Percentiles rank a stretch among this genome's conserved stretches.
These are phyloP conservation scores for Chymomyza caudatula DNA, from an alignment of 2,888 invertebrate genomes.

Conservation along the genomic window DNA sequence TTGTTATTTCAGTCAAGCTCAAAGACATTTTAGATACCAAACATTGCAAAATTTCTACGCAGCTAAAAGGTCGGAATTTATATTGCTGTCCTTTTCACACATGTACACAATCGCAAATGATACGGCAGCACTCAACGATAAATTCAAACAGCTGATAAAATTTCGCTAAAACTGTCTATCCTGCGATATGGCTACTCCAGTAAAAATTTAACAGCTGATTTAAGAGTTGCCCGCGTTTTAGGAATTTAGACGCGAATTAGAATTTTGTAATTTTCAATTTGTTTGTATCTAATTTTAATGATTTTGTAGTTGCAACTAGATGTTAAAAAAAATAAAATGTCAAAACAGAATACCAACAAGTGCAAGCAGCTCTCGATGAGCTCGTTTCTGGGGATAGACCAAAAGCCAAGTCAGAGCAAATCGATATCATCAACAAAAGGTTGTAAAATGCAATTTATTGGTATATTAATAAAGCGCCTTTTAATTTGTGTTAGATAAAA, in stretches of 20 bases:
- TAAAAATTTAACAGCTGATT: background rate
- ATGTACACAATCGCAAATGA: too few relatives aligned
- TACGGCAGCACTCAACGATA: background rate
- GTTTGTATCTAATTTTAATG: background rate
- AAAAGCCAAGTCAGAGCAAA: slow-evolving; percentile 29
- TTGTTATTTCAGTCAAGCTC: background rate
- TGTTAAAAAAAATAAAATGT: background rate
- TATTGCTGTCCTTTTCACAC: background rate
- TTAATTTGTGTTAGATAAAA: slow-evolving; percentile 19
- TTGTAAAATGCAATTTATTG: slow-evolving; percentile 16
- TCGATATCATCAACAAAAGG: slow-evolving; percentile 15
- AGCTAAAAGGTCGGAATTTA: background rate
- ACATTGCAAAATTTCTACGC: background rate
- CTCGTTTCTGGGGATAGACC: slow-evolving; percentile 54
- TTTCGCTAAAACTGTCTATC: background rate
- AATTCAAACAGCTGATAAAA: background rate
- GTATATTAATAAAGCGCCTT: background rate
- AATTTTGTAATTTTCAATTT: background rate
- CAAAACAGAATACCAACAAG: slow-evolving; percentile 4
- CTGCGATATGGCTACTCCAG: background rate
- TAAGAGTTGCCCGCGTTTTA: background rate
- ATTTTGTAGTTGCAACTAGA: background rate
- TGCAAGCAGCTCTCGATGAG: slow-evolving; percentile 58
- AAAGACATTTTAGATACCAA: background rate
- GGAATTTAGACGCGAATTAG: too few relatives aligned